Evolutionary conservation across 1,140 invertebrate species (phyloP).

Genomic region (Galendromus occidentalis): DNA sequence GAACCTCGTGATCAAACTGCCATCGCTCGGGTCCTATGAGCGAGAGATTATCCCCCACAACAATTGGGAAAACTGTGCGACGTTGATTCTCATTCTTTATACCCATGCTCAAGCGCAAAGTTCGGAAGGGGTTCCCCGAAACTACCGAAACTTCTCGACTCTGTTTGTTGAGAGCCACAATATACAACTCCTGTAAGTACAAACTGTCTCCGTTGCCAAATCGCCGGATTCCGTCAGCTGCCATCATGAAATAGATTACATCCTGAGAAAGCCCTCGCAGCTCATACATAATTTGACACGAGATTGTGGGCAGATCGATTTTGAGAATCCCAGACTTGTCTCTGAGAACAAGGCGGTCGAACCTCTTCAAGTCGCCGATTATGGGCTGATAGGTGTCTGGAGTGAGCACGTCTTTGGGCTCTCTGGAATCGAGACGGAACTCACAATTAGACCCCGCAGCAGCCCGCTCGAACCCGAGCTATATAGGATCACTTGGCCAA

Average conservation of each 20-base stretch:
- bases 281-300: not conserved
- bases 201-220: conserved; percentile 1
- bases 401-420: not conserved
- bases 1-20: not conserved
- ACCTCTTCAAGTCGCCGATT: not conserved
- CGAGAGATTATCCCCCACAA: not conserved
- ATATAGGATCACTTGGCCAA: no score
- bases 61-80: not conserved
- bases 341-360: not conserved
- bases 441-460: no score
- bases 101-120: not conserved
- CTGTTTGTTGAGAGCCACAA: not conserved
- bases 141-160: not conserved
- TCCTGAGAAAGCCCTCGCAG: not conserved
- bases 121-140: not conserved
- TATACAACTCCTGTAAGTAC: not conserved
- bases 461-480: no score
- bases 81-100: not conserved
- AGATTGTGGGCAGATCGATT: not conserved
- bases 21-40: not conserved
- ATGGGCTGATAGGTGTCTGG: not conserved
- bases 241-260: not conserved
- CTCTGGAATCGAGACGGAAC: not conserved
- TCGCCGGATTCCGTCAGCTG: not conserved
- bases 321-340: not conserved